Conservation (phyloP, 2,888 invertebrate genomes). For the Oxystoma pomonae region DNA sequence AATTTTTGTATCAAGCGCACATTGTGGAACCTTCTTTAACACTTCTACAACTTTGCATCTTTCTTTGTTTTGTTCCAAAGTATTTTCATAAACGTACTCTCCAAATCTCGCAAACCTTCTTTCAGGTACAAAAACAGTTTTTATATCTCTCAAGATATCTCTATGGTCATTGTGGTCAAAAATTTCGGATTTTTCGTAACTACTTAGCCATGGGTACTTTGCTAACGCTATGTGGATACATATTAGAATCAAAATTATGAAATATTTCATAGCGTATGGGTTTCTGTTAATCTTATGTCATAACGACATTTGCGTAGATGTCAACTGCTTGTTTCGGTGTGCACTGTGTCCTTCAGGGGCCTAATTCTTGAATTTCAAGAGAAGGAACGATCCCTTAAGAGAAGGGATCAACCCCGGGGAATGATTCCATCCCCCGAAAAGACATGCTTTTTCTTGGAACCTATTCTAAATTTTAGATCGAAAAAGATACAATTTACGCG, state of each 20-base stretch:
- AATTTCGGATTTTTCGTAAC: slow-evolving; percentile 31
- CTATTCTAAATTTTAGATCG: too few relatives aligned
- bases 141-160: slow-evolving; percentile 31
- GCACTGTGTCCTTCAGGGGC: too few relatives aligned
- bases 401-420: too few relatives aligned
- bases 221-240: not conserved
- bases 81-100: not conserved
- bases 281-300: too few relatives aligned
- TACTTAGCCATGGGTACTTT: slow-evolving; percentile 6
- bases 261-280: too few relatives aligned
- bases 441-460: too few relatives aligned
- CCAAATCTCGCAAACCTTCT: not conserved
- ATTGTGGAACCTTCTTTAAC: not conserved
- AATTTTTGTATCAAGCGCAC: not conserved
- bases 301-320: too few relatives aligned
- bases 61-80: not conserved
- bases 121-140: slow-evolving; percentile 34
- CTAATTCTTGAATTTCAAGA: too few relatives aligned
- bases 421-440: too few relatives aligned
- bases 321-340: too few relatives aligned
- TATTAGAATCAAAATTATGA: not conserved
- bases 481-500: too few relatives aligned
- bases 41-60: not conserved
- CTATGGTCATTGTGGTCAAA: slow-evolving; percentile 33
- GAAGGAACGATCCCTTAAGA: too few relatives aligned